Evolutionary conservation across 2,888 invertebrate species (phyloP).

Genomic region (Acleris cristana): DNA sequence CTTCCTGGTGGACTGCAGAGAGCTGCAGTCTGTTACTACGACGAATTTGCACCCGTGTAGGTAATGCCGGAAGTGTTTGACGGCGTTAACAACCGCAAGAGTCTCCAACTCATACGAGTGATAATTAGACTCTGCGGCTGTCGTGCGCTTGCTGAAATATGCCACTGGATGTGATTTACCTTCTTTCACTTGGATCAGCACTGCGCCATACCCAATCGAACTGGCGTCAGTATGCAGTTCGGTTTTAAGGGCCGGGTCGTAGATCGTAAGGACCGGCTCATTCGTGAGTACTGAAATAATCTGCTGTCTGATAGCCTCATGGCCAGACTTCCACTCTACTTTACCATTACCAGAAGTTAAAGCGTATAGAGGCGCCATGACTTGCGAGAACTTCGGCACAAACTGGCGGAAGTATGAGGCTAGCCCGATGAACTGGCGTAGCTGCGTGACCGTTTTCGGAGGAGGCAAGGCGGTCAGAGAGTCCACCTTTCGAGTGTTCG

Average conservation of each 20-base stretch:
- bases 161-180: background rate
- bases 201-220: background rate
- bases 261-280: slow-evolving; percentile 9
- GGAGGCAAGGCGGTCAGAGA: slow-evolving; percentile 15
- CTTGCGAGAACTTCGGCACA: background rate
- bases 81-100: too few species aligned
- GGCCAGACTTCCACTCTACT: slow-evolving; percentile 3
- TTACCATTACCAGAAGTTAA: slow-evolving; percentile 14
- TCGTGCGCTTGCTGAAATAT: slow-evolving; percentile 2
- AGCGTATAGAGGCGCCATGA: background rate
- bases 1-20: background rate
- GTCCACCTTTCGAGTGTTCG: background rate
- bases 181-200: slow-evolving; percentile 1
- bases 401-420: slow-evolving; percentile 45
- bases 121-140: background rate
- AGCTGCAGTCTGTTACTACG: slow-evolving; percentile 7
- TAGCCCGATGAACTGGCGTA: too few species aligned
- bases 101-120: slow-evolving; percentile 10
- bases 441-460: background rate
- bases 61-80: too few species aligned
- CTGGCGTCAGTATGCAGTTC: slow-evolving; percentile 19
- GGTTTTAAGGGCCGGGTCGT: background rate
- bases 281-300: slow-evolving; percentile 1
- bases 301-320: slow-evolving; percentile 4
- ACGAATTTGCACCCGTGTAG: too few species aligned